Conservation (phyloP, 2,113 vertebrate genomes). For the Pleuronectes platessa region DNA sequence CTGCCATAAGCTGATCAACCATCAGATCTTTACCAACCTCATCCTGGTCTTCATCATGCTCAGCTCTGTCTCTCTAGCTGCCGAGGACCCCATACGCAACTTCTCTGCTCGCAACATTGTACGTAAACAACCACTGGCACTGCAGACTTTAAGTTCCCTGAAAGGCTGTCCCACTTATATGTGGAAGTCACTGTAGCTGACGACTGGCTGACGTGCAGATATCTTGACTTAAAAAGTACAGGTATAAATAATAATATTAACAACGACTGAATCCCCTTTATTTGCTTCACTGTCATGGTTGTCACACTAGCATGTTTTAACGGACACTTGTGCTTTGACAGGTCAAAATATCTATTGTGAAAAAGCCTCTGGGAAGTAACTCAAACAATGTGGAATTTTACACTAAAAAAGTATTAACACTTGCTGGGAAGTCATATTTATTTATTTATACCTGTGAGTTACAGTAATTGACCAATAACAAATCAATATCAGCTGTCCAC, state of each 20-base stretch:
- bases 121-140: slow-evolving; percentile 66
- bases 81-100: slow-evolving; percentile 97
- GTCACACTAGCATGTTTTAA: too few relatives aligned
- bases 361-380: too few relatives aligned
- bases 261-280: neutral
- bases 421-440: too few relatives aligned
- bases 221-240: neutral
- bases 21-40: slow-evolving; percentile 99
- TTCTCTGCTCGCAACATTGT: slow-evolving; percentile 96
- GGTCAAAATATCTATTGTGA: too few relatives aligned
- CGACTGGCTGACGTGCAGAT: neutral
- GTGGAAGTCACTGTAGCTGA: neutral
- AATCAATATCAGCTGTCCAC: too few relatives aligned
- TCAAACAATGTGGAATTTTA: too few relatives aligned
- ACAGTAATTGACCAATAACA: too few relatives aligned
- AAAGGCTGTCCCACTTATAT: neutral
- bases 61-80: slow-evolving; percentile 96
- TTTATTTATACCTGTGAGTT: too few relatives aligned
- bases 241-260: neutral
- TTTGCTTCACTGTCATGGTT: neutral
- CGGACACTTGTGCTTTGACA: too few relatives aligned
- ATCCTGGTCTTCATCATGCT: slow-evolving; percentile 99
- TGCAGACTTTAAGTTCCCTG: neutral
- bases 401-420: too few relatives aligned
- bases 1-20: slow-evolving; percentile 97